Evolutionary conservation across 1,140 invertebrate genomes (phyloP).

Genomic region (Meteorus sp.): DNA sequence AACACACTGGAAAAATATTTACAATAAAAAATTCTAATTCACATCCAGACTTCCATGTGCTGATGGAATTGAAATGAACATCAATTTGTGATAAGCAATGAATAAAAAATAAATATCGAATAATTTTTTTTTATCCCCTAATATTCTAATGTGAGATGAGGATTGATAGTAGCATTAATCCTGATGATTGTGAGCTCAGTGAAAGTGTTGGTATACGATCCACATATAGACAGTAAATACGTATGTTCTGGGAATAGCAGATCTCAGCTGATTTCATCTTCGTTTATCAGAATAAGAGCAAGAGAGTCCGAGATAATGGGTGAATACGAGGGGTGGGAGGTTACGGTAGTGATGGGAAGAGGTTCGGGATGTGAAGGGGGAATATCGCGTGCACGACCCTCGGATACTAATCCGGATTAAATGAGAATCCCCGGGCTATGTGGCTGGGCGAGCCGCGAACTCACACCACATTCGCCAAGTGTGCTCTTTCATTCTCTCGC

Average conservation of each 20-base stretch:
- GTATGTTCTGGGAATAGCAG: not conserved
- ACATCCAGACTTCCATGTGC: too few species aligned
- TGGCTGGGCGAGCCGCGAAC: constrained; percentile 47
- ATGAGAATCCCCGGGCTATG: constrained; percentile 47
- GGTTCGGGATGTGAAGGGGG: constrained; percentile 30
- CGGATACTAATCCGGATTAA: constrained; percentile 58
- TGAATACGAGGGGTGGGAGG: not conserved
- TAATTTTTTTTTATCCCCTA: too few species aligned
- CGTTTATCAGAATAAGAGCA: not conserved
- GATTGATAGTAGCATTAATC: too few species aligned
- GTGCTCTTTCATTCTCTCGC: not conserved
- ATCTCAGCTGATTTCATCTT: not conserved
- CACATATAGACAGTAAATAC: not conserved
- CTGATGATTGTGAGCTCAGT: too few species aligned
- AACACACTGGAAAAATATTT: too few species aligned
- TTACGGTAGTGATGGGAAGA: too few species aligned
- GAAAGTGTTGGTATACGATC: too few species aligned
- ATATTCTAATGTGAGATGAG: too few species aligned
- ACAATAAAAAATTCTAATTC: too few species aligned
- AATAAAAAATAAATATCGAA: too few species aligned
- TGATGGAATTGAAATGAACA: too few species aligned
- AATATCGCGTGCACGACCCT: constrained; percentile 52
- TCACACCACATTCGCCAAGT: constrained; percentile 36
- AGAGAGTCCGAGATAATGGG: not conserved
- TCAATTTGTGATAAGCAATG: too few species aligned